Conservation (phyloP, 1,140 invertebrate species). For the Drosophila triauraria region DNA sequence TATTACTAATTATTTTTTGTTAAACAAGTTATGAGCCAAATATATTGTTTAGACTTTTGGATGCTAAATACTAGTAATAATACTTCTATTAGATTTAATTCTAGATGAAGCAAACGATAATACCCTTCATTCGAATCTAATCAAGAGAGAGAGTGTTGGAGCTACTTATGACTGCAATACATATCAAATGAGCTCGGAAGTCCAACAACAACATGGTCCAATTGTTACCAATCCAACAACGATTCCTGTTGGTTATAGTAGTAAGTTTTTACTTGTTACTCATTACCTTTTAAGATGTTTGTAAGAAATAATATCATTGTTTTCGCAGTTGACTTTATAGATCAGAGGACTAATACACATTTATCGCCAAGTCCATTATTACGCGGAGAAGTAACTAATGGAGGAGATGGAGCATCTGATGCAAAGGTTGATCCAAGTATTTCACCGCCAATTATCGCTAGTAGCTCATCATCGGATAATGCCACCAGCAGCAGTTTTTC, state of each 20-base stretch:
- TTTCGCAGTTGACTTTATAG: constrained; percentile 77
- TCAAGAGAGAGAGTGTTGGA: constrained; percentile 94
- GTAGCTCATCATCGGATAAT: constrained; percentile 40
- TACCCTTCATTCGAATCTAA: constrained; percentile 90
- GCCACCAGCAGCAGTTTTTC: constrained; percentile 60
- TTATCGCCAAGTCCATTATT: constrained; percentile 65
- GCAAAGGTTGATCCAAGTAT: constrained; percentile 60
- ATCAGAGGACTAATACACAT: constrained; percentile 72
- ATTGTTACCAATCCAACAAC: constrained; percentile 40
- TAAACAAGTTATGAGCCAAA: too few species aligned
- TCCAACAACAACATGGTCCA: constrained; percentile 62
- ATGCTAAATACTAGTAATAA: background rate
- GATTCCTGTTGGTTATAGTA: constrained; percentile 87
- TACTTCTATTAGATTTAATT: constrained; percentile 91
- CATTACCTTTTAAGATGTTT: background rate
- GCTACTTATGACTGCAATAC: constrained; percentile 95
- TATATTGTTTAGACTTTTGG: too few species aligned
- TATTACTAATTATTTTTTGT: background rate
- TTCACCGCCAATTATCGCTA: constrained; percentile 55
- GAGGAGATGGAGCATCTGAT: constrained; percentile 12
- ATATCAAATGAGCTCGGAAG: constrained; percentile 91
- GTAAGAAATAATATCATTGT: background rate
- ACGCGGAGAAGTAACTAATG: constrained; percentile 45
- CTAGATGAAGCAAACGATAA: constrained; percentile 93
- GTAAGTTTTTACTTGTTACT: constrained; percentile 84